Conservation (phyloP, 2,888 invertebrate species). For the Drosophila subsilvestris region DNA sequence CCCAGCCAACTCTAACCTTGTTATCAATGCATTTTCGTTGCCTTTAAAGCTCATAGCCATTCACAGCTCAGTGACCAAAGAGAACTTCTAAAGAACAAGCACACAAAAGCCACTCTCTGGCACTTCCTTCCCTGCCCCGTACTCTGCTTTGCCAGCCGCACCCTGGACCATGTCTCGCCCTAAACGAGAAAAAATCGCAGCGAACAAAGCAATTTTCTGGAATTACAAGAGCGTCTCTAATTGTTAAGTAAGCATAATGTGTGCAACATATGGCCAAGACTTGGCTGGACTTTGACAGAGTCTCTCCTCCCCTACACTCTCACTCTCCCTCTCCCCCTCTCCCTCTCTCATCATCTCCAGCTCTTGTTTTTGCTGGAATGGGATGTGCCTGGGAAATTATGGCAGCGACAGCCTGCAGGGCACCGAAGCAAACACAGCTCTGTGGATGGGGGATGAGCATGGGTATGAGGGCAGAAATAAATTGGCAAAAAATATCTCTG, state of each 20-base stretch:
- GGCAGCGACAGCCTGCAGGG: constrained; percentile 45
- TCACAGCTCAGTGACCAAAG: constrained; percentile 67
- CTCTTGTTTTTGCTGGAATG: constrained; percentile 6
- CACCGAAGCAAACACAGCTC: constrained; percentile 31
- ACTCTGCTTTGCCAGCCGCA: not conserved
- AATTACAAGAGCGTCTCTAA: constrained; percentile 74
- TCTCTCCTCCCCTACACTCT: not conserved
- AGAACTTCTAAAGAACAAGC: constrained; percentile 57
- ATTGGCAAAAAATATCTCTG: constrained; percentile 48
- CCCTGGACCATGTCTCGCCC: constrained; percentile 8
- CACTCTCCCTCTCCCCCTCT: not conserved
- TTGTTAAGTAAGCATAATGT: constrained; percentile 76
- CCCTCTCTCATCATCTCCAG: not conserved
- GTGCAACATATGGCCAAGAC: constrained; percentile 72
- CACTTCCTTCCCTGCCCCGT: constrained; percentile 29
- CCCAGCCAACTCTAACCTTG: constrained; percentile 18
- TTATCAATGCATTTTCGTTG: constrained; percentile 43
- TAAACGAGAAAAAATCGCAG: constrained; percentile 41
- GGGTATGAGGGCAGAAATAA: constrained; percentile 50
- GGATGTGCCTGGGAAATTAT: constrained; percentile 52
- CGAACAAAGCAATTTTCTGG: constrained; percentile 70
- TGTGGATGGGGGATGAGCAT: constrained; percentile 9
- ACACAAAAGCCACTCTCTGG: constrained; percentile 47
- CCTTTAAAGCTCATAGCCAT: constrained; percentile 63
- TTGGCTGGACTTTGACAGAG: constrained; percentile 47